Evolutionary conservation across 2,888 invertebrate species (phyloP).

Genomic region (Esperia sulphurella): DNA sequence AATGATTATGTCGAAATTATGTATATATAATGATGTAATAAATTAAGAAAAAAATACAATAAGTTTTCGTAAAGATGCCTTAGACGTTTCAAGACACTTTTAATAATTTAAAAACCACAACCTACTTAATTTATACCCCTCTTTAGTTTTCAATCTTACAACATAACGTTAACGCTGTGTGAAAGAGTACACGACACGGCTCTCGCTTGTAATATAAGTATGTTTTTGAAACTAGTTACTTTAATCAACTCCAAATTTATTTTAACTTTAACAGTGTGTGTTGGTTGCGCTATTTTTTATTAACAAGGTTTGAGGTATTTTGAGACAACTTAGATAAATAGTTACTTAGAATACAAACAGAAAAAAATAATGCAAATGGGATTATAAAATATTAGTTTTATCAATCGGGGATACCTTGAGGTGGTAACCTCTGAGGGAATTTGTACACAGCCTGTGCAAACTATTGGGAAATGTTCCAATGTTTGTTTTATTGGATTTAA

Average conservation of each 20-base stretch:
- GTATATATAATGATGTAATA: conserved; percentile 76
- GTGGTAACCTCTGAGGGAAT: conserved; percentile 29
- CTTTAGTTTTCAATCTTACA: conserved; percentile 32
- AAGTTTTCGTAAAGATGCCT: conserved; percentile 75
- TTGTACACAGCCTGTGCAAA: conserved; percentile 52
- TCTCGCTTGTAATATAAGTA: conserved; percentile 19
- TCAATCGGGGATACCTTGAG: conserved; percentile 34
- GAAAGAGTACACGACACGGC: conserved; percentile 17
- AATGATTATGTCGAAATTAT: conserved; percentile 74
- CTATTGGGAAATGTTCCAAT: conserved; percentile 48
- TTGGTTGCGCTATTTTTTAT: conserved; percentile 61
- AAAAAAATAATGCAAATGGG: conserved; percentile 61
- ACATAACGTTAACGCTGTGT: conserved; percentile 24
- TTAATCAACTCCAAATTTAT: conserved; percentile 12
- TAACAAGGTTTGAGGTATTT: conserved; percentile 68
- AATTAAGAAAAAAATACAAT: conserved; percentile 74
- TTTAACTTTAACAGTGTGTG: conserved; percentile 57
- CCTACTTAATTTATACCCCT: conserved; percentile 26
- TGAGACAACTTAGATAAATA: conserved; percentile 57
- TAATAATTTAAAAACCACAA: conserved; percentile 38
- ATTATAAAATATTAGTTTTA: conserved; percentile 60
- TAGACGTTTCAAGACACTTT: conserved; percentile 66
- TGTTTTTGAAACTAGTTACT: conserved; percentile 16
- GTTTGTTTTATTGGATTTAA: conserved; percentile 69
- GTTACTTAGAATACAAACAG: conserved; percentile 60